A percentile compares a stretch with the other conserved stretches of the same genome.
phyloP scores from a whole-genome alignment of 2,113 vertebrate genomes.

The Aegithalos caudatus region DNA sequence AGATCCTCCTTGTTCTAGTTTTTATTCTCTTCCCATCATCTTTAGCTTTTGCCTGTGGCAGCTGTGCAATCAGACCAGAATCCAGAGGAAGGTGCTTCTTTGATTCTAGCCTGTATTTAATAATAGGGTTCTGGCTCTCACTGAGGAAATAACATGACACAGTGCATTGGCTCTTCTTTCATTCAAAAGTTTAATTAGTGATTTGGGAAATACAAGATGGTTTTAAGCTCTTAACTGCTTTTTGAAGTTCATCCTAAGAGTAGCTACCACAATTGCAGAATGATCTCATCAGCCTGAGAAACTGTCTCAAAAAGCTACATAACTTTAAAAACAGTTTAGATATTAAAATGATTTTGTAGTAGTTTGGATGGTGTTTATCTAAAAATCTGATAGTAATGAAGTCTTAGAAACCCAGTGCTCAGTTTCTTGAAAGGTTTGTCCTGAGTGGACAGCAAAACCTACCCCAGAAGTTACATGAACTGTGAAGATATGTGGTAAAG shows the following conservation, averaged over 20 bases:
- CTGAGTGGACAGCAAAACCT: background rate
- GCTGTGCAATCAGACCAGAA: background rate
- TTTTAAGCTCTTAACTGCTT: constrained; percentile 37
- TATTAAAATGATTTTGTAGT: background rate
- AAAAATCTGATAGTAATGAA: constrained; percentile 38
- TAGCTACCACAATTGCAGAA: background rate
- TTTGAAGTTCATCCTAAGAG: background rate
- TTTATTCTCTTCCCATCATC: background rate
- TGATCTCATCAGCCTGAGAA: background rate
- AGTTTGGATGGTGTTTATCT: background rate
- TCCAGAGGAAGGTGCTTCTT: background rate
- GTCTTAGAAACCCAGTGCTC: background rate
- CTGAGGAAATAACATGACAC: background rate
- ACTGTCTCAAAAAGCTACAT: background rate
- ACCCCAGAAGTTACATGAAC: background rate
- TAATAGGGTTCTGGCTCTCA: background rate
- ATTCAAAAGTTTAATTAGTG: constrained; percentile 8
- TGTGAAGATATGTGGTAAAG: background rate
- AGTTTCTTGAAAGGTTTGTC: background rate
- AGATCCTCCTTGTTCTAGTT: background rate
- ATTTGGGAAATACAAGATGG: background rate
- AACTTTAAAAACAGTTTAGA: background rate
- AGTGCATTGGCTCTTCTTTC: background rate
- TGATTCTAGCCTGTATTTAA: background rate
- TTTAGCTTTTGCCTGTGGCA: background rate